phyloP scores from a whole-genome alignment of 2,113 vertebrate genomes.

The Camelus bactrianus region DNA sequence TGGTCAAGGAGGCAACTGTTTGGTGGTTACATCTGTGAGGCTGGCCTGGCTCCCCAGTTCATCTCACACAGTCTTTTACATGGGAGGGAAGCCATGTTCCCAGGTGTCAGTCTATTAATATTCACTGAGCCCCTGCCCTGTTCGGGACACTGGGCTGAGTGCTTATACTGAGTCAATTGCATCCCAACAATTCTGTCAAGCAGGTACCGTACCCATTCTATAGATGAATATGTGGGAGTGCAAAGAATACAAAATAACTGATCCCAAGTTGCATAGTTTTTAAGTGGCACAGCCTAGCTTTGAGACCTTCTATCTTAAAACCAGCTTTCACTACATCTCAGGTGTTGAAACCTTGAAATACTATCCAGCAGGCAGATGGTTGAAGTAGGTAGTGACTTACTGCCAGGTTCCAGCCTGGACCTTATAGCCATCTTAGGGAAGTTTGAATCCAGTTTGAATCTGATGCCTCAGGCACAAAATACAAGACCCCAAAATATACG shows the following conservation, averaged over 20 bases:
- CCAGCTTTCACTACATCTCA: not conserved
- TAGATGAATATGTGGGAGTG: not conserved
- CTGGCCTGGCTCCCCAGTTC: not conserved
- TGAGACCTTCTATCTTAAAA: not conserved
- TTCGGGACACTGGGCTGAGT: not conserved
- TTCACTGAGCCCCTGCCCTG: not conserved
- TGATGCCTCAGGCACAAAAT: not conserved
- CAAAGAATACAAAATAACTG: not conserved
- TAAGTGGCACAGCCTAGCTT: not conserved
- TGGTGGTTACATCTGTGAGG: not conserved
- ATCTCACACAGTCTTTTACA: not conserved
- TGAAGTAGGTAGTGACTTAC: not conserved
- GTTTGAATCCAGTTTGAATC: conserved; percentile 1
- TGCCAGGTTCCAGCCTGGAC: not conserved
- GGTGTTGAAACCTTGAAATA: not conserved
- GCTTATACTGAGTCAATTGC: not conserved
- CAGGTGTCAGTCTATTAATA: not conserved
- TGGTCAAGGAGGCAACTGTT: conserved; percentile 18
- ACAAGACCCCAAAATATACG: not conserved
- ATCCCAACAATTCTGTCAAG: not conserved
- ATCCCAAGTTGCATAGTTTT: not conserved
- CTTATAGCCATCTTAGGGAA: not conserved
- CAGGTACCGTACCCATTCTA: not conserved
- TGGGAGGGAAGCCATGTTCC: not conserved
- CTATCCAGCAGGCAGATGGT: not conserved